These are phyloP conservation scores for Oceanodroma tethys DNA, from an alignment of 2,113 vertebrate genomes.

Conservation along the genomic window DNA sequence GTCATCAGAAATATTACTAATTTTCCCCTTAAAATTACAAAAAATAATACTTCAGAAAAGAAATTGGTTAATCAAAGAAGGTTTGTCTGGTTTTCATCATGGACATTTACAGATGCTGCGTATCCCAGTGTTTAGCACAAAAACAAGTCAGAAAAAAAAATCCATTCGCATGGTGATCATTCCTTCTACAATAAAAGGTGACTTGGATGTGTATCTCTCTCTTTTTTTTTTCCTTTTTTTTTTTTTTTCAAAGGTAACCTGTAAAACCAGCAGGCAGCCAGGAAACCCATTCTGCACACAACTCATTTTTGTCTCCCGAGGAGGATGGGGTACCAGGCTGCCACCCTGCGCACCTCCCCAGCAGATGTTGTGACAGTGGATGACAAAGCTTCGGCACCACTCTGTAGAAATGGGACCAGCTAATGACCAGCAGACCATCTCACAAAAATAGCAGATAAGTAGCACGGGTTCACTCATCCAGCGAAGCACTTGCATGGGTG, in stretches of 20 bases:
- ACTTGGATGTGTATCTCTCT: accelerated
- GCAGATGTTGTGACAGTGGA: accelerated
- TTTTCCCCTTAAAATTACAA: background rate
- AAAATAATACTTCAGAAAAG: background rate
- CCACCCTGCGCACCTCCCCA: background rate
- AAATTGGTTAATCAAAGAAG: background rate
- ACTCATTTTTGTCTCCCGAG: background rate
- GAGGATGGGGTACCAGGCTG: background rate
- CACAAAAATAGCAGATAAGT: background rate
- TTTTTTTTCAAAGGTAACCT: too few species aligned
- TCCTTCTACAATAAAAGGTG: background rate
- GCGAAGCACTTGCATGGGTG: accelerated
- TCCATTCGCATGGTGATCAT: background rate
- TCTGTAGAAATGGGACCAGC: background rate
- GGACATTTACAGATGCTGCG: background rate
- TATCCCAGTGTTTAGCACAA: background rate
- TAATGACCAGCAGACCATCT: background rate
- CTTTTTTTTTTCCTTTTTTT: accelerated
- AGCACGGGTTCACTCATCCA: background rate
- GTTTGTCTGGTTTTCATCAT: background rate
- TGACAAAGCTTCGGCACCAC: background rate
- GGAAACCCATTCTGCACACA: background rate
- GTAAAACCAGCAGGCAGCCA: background rate
- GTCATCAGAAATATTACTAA: background rate
- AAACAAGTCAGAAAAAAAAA: background rate